Evolutionary conservation across 2,797 vertebrate species (phyloP).

Genomic region (Clamator glandarius): DNA sequence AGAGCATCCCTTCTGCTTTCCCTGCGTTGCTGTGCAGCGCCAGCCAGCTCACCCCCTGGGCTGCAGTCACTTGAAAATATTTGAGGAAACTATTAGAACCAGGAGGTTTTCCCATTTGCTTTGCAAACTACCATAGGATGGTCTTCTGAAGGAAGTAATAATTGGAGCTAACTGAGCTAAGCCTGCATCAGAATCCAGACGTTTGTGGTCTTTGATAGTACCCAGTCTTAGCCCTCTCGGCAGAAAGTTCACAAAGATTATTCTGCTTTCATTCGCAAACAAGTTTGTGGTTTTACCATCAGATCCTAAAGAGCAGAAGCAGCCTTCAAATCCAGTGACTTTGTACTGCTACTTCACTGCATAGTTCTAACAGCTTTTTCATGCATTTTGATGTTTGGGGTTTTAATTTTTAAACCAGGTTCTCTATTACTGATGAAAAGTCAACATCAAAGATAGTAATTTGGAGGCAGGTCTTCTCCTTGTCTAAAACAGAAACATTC

Average conservation of each 20-base stretch:
- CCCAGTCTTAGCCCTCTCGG: not conserved
- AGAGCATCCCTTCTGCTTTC: not conserved
- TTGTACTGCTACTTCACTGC: constrained; percentile 4
- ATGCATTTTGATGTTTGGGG: constrained; percentile 58
- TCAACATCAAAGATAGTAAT: constrained; percentile 69
- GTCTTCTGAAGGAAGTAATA: not conserved
- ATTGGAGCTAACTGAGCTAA: not conserved
- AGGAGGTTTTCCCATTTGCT: not conserved
- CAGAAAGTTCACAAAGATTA: not conserved
- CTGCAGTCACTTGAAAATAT: not conserved
- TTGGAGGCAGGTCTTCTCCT: constrained; percentile 59
- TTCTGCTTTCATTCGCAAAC: constrained; percentile 16
- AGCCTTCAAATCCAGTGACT: not conserved
- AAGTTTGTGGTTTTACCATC: not conserved
- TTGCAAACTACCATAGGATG: not conserved
- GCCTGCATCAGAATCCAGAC: not conserved
- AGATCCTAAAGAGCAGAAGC: constrained; percentile 5
- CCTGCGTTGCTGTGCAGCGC: not conserved
- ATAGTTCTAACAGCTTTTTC: constrained; percentile 35
- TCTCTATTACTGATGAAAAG: constrained; percentile 63
- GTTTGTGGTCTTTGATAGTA: not conserved
- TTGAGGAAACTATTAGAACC: not conserved
- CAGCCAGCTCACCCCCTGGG: not conserved
- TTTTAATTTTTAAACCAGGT: constrained; percentile 71
- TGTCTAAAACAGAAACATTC: constrained; percentile 54